Percentiles rank a stretch among this genome's conserved stretches.
Conservation (phyloP, 2,888 invertebrate genomes). For the Acanthoscelides obtectus region DNA sequence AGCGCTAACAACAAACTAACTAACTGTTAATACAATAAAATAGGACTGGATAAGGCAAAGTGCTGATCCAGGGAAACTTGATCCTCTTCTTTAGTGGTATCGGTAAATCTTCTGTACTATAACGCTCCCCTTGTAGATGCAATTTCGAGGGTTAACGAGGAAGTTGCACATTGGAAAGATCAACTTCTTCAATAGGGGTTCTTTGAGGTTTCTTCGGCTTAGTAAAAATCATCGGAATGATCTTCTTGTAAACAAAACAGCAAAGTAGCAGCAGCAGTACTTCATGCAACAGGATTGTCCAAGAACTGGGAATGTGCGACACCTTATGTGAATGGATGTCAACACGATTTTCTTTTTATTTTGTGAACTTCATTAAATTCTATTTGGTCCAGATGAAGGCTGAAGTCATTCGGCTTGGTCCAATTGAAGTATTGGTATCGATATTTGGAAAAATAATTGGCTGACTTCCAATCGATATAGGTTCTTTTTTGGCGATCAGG, state of each 20-base stretch:
- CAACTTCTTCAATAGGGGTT: background rate
- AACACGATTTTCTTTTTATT: background rate
- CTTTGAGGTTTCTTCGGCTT: background rate
- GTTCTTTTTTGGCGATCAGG: background rate
- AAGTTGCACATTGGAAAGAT: background rate
- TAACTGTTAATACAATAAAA: too few species aligned
- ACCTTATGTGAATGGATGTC: background rate
- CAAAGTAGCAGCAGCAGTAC: background rate
- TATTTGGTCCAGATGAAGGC: background rate
- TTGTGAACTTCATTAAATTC: background rate
- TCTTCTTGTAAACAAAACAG: background rate
- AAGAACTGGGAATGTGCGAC: too few species aligned
- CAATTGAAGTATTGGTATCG: background rate
- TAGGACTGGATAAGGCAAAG: too few species aligned
- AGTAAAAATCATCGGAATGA: background rate
- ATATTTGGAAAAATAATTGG: background rate
- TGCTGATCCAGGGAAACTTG: background rate
- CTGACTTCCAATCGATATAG: background rate
- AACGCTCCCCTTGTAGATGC: background rate
- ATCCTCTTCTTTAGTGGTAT: background rate
- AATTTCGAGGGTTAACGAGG: background rate
- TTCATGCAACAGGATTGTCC: background rate
- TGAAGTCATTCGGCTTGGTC: background rate
- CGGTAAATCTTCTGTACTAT: background rate
- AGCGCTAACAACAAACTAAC: too few species aligned